Evolutionary conservation across 2,113 vertebrate genomes (phyloP), one percentile per base, ranked within the genome.

Genomic region (Ranitomeya imitator): DNA sequence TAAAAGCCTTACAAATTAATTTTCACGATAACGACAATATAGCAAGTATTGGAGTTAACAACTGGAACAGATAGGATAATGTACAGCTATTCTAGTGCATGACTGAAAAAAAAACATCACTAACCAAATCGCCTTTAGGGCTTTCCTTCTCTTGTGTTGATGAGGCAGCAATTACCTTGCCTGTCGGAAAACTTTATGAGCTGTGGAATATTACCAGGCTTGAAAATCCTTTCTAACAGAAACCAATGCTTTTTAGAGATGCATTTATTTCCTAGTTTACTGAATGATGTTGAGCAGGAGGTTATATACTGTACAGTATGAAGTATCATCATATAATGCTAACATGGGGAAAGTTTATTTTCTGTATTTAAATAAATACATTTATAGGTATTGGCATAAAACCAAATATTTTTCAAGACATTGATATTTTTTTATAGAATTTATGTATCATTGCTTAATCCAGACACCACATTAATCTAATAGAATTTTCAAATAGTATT

Each of bases 41-140:
- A 85, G 83, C 82, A 84, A 77, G 87, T 85, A 89, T 89, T 85
- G 81, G 55, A 89, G 87, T 89, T 89, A 89, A 89, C 87, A 89
- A 89, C 81, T 89, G 87, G 87, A 89, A 89, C 87, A 89, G 83
- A 89, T 89, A 85, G 87, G 82, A 89, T 85, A 85, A 89, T 89
- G 83, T 89, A 85, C 87, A 89, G 87, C 82, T 80, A 87, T 71
- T 87, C 86, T 87, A 87, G 86, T 31, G 55, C 71, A 63, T 83
- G 59, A 88, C 79, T 21, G 87, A 23, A 63, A 73, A 77, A 83
- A 74, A 84, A 65, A 55, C 60, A 85, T 83, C 80, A 57, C 69
- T 63, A 84, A 52, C 73, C 54, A 84, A 59, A 85, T 55, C 77
- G 87, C 87, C 87, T 89, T 79, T 76, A 89, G 87, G 87, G 87